phyloP scores from a whole-genome alignment of 2,113 vertebrate genomes.

The Connochaetes taurinus region DNA sequence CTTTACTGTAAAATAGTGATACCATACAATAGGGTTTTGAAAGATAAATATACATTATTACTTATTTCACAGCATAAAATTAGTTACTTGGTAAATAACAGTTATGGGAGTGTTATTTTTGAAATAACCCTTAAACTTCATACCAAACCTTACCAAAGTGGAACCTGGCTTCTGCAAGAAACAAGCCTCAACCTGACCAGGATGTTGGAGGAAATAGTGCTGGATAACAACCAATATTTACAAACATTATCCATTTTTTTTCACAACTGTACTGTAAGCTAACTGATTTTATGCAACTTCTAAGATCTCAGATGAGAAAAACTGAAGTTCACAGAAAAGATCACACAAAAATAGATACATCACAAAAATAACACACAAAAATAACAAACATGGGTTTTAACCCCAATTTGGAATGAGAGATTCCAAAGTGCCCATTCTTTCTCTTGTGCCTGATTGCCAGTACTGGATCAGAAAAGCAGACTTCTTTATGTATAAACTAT shows the following conservation, averaged over 20 bases:
- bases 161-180: not conserved
- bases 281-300: not conserved
- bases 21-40: not conserved
- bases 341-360: not conserved
- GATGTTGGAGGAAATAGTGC: not conserved
- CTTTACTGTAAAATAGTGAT: not conserved
- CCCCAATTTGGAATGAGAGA: not conserved
- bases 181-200: not conserved
- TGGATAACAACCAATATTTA: not conserved
- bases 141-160: not conserved
- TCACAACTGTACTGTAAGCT: not conserved
- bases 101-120: not conserved
- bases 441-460: not conserved
- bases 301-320: not conserved
- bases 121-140: not conserved
- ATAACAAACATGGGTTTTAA: not conserved
- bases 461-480: not conserved
- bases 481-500: constrained; percentile 19
- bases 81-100: not conserved
- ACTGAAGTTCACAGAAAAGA: not conserved
- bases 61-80: not conserved
- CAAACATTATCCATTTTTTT: not conserved
- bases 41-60: not conserved
- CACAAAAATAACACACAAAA: not conserved
- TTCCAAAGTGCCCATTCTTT: not conserved